Base-by-base conservation (phyloP, 2,113 vertebrate species). In the Cavia porcellus region DNA sequence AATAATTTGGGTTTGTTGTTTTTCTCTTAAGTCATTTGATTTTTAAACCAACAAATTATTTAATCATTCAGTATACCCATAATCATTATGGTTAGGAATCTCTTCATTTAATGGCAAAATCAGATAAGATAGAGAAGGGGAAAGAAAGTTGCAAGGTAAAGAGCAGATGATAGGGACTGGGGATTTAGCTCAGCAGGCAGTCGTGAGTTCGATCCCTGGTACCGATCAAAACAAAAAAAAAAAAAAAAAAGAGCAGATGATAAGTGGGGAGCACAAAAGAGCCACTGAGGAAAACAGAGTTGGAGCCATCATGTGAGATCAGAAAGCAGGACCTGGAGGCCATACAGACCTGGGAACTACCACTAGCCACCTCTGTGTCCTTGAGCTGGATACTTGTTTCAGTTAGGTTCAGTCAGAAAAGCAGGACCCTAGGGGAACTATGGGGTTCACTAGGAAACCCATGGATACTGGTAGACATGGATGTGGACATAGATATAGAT, bases 31-130 rank as follows among this genome's bases (percentile, higher is more conserved):
- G 28, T 61, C 74, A 35, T 22, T 32, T 55, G 13, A 62, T 57
- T 61, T 72, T 92, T 91, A 92, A 94, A 92, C 32, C 52, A 64
- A n/a, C 13, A 90, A 45, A 79, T 32, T 89, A 68, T 55, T 90
- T 68, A 83, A 89, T 79, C 59, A 83, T 72, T 90, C 32, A 13
- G 9, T 17, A 70, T 70, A 68, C 77, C 28, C 14, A 62, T 77
- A 75, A 74, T 59, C 66, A 25, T 92, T 2, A 24, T 11, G 32
- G n/a, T 13, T 68, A 94, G 83, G 24, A 14, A 4, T 86, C 68
- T 90, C 35, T 86, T 82, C 47, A 77, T 89, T 64, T 89, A 35
- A 45, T 14, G 14, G n/a, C 14, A 62, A 64, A 52, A 72, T 32
- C 1, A 35, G 24, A 12, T 25, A 92, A 89, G 14, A 64, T 7